Base-by-base conservation (phyloP, 1,140 invertebrate genomes). In the Lanistes nyassanus region DNA sequence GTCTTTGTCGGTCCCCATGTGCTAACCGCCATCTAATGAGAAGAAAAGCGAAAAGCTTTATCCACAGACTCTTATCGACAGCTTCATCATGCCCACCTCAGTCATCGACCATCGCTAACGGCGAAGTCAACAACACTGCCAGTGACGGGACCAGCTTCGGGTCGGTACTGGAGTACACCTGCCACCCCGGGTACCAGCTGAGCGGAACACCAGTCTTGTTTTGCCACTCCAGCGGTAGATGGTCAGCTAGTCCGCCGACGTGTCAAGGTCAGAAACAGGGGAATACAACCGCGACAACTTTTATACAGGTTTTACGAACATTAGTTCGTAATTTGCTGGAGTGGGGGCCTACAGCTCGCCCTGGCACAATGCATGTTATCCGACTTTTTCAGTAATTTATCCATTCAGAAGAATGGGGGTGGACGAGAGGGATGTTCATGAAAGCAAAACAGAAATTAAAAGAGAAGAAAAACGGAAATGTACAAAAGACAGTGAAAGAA, bases 111-210 rank as follows among this genome's bases (percentile, higher is more conserved):
- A 68, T 81, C 7, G 21, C 7, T 0, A 77, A 80, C 74, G 82
- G 75, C 21, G 56, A 64, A 6, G 21, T 21, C 4, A 75, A 26
- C 3, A 39, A 78, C 11, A 51, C 42, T 23, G 34, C 42, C 21
- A 80, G 81, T 4, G 69, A 74, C 53, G 66, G 76, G 16, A 81
- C 71, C 36, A 58, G 37, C 6, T 82, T 80, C 76, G 80, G 79
- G n/a, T 73, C 79, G 11, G 74, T 82, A 34, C 36, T 83, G 16
- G 72, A 66, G n/a, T 85, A 81, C 56, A 56, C 67, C 16, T 85
- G 84, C 78, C 34, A 81, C 47, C 55, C 51, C 26, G 84, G 84
- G 2, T 85, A 83, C 70, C 75, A 85, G 47, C 36, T 85, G 23
- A 67, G 78, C 19, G 84, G 84, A 34, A 56, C 31, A 26, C 73